Conservation (phyloP, 2,113 vertebrate species). For the Odontesthes bonariensis region DNA sequence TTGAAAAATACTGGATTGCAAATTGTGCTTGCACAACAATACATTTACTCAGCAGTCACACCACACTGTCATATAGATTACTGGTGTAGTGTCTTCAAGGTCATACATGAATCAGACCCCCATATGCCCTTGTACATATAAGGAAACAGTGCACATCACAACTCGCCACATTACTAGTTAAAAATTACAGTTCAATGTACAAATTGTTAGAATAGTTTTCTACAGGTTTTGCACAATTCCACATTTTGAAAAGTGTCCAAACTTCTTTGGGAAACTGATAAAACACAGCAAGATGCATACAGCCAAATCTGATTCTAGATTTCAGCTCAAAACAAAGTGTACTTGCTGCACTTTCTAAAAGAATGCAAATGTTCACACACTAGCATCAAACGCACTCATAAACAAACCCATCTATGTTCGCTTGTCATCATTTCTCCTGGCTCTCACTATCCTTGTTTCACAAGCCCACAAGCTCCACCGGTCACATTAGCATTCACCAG, state of each 20-base stretch:
- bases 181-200: too few species aligned
- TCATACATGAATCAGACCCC: too few species aligned
- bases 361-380: conserved; percentile 55
- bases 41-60: neutral
- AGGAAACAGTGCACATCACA: too few species aligned
- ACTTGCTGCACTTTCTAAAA: conserved; percentile 58
- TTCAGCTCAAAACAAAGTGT: conserved; percentile 42
- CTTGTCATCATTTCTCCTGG: conserved; percentile 73
- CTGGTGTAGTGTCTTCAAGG: too few species aligned
- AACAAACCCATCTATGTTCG: conserved; percentile 70
- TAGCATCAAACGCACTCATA: conserved; percentile 57
- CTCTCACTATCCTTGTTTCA: conserved; percentile 69
- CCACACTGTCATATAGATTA: neutral
- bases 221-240: neutral
- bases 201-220: too few species aligned
- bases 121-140: too few species aligned
- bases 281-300: neutral
- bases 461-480: conserved; percentile 72
- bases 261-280: neutral
- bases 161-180: too few species aligned
- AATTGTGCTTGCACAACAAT: neutral
- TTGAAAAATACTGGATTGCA: neutral
- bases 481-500: conserved; percentile 81
- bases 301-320: conserved; percentile 27
- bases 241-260: neutral